These are phyloP conservation scores for Tichodroma muraria DNA, from an alignment of 2,113 vertebrate species.

Conservation along the genomic window DNA sequence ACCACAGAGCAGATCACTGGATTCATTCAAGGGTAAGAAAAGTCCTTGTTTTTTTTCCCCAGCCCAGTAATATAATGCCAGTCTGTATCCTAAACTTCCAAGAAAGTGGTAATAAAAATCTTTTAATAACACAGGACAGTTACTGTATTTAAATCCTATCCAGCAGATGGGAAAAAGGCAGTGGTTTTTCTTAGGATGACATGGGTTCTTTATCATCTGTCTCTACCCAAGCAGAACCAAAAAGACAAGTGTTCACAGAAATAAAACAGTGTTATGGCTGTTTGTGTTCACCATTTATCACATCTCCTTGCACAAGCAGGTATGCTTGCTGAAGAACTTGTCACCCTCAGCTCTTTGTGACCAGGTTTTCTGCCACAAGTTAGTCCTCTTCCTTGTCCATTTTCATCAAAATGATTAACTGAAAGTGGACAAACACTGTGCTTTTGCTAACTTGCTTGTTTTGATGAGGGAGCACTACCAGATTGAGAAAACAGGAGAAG, in stretches of 20 bases:
- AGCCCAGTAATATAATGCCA: not conserved
- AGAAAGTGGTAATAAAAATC: not conserved
- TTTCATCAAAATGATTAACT: not conserved
- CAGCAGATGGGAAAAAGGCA: not conserved
- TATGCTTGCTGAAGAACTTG: not conserved
- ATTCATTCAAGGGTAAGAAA: not conserved
- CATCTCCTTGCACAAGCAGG: not conserved
- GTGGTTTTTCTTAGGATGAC: not conserved
- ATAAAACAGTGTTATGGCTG: not conserved
- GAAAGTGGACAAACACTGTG: not conserved
- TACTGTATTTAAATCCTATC: not conserved
- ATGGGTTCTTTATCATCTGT: not conserved
- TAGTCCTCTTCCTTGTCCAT: not conserved
- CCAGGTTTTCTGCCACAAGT: not conserved
- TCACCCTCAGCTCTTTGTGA: not conserved
- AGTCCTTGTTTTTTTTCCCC: not conserved
- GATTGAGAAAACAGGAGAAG: not conserved
- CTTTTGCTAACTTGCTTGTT: not conserved
- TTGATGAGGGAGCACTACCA: not conserved
- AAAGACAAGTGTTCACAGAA: not conserved
- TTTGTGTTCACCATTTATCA: not conserved
- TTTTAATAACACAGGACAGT: not conserved
- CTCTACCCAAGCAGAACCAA: not conserved
- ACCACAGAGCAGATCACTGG: not conserved
- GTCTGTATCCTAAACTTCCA: not conserved